phyloP scores from a whole-genome alignment of 2,113 vertebrate species.

The Coryphaenoides rupestris region DNA sequence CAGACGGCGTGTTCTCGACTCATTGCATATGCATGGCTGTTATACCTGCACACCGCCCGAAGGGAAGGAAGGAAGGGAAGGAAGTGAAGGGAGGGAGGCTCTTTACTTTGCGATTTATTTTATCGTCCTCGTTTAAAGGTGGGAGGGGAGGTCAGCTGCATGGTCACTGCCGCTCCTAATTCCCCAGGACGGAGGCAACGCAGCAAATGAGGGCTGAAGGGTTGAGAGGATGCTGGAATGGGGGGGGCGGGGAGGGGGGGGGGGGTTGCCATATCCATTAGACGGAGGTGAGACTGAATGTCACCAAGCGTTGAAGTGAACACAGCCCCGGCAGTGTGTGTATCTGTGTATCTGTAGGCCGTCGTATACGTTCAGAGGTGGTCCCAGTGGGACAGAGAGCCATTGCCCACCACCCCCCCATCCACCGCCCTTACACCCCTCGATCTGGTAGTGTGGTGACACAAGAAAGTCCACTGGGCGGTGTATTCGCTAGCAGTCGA shows the following conservation, averaged over 20 bases:
- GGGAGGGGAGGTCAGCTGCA: slow-evolving; percentile 34
- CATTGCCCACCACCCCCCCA: no score
- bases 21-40: no score
- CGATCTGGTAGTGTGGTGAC: no score
- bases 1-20: no score
- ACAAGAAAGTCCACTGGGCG: no score
- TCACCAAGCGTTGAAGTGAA: slow-evolving; percentile 43
- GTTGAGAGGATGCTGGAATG: slow-evolving; percentile 8
- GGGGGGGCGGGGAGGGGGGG: slow-evolving; percentile 6
- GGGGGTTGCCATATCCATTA: slow-evolving; percentile 44
- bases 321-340: slow-evolving; percentile 26
- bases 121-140: slow-evolving; percentile 15
- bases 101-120: slow-evolving; percentile 9
- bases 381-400: no score
- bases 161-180: slow-evolving; percentile 27
- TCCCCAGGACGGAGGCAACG: slow-evolving; percentile 18
- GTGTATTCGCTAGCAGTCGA: no score
- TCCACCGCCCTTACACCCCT: no score
- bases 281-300: slow-evolving; percentile 46
- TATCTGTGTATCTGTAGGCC: slow-evolving; percentile 26
- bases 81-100: no score
- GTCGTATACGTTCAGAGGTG: slow-evolving; percentile 36
- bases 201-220: slow-evolving; percentile 27
- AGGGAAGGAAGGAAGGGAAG: no score
- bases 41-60: no score